phyloP scores from a whole-genome alignment of 1,140 invertebrate species.

The Limonius californicus region DNA sequence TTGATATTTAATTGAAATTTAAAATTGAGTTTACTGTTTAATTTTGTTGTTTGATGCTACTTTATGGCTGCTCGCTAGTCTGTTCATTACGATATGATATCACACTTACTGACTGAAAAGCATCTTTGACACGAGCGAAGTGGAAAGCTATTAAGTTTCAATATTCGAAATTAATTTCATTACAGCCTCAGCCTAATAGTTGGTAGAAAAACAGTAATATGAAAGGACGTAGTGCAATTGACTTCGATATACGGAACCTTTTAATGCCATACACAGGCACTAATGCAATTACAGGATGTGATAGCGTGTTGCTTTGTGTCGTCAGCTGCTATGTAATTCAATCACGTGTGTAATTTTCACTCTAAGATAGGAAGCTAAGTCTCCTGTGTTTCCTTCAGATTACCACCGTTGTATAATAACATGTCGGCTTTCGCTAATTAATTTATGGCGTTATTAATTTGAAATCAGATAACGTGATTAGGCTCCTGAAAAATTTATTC shows the following conservation, averaged over 20 bases:
- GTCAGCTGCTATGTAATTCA: conserved; percentile 13
- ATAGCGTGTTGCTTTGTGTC: conserved; percentile 10
- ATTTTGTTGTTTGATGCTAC: too few relatives aligned
- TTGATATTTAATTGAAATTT: too few relatives aligned
- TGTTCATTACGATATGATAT: too few relatives aligned
- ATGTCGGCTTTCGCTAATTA: conserved; percentile 2
- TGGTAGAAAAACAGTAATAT: background rate
- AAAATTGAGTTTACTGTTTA: too few relatives aligned
- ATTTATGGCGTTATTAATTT: background rate
- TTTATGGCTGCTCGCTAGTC: too few relatives aligned
- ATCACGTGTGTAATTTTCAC: conserved; percentile 15
- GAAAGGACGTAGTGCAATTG: background rate
- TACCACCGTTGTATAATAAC: conserved; percentile 3
- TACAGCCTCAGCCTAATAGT: background rate
- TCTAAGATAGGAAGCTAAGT: conserved; percentile 9
- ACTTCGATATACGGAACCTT: conserved; percentile 10
- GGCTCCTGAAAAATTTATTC: too few relatives aligned
- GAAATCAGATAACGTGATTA: background rate
- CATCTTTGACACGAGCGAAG: too few relatives aligned
- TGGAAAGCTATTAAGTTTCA: background rate
- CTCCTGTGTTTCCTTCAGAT: conserved; percentile 3
- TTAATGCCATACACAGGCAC: conserved; percentile 12
- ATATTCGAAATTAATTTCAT: background rate
- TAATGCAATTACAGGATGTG: conserved; percentile 7
- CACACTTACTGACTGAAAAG: too few relatives aligned